Conservation (phyloP, 2,113 vertebrate genomes). For the Morone chrysops region DNA sequence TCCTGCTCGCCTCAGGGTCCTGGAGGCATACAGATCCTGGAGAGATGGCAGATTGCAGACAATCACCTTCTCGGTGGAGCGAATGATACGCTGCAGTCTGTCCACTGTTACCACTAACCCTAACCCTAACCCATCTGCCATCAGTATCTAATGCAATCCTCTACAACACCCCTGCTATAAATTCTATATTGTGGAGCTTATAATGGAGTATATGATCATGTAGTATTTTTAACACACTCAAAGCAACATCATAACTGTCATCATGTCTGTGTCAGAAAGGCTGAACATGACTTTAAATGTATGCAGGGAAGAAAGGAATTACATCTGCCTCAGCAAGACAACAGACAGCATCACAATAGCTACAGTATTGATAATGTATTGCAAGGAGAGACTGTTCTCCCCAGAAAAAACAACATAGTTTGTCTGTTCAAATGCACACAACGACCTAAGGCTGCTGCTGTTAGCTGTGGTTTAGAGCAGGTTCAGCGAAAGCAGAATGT, state of each 20-base stretch:
- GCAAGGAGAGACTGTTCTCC: neutral
- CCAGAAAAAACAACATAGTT: neutral
- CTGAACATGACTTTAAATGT: neutral
- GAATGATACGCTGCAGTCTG: too few relatives aligned
- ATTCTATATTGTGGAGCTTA: neutral
- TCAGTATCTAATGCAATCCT: neutral
- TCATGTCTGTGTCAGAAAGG: neutral
- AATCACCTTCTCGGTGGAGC: too few relatives aligned
- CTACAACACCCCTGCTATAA: neutral
- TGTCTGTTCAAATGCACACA: neutral
- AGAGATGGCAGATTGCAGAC: too few relatives aligned
- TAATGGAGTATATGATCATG: neutral
- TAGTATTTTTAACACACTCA: neutral
- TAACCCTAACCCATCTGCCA: too few relatives aligned
- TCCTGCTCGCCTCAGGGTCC: too few relatives aligned
- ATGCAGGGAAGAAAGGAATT: slow-evolving; percentile 2
- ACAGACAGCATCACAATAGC: neutral
- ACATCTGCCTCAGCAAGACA: neutral
- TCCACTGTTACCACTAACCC: too few relatives aligned
- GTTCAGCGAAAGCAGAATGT: neutral
- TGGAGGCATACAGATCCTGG: too few relatives aligned
- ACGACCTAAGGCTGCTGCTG: neutral
- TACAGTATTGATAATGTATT: slow-evolving; percentile 1
- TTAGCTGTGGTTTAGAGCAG: neutral
- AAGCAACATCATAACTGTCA: neutral